Conservation (phyloP, 2,888 invertebrate genomes). For the Leucophenga montana region DNA sequence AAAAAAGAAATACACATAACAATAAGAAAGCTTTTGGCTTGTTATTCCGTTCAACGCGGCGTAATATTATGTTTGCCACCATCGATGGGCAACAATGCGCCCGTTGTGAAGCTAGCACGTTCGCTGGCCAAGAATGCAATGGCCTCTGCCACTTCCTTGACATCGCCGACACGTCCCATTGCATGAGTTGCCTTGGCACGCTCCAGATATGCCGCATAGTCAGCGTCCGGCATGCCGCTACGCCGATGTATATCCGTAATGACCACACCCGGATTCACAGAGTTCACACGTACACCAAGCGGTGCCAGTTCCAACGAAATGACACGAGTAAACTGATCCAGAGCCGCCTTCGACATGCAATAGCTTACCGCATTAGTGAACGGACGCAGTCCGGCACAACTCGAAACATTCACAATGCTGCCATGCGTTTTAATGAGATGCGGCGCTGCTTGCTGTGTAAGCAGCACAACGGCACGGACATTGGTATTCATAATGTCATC, state of each 20-base stretch:
- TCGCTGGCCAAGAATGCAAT: slow-evolving; percentile 92
- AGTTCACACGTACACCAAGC: slow-evolving; percentile 88
- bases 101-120: slow-evolving; percentile 81
- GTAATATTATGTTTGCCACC: slow-evolving; percentile 77
- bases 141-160: slow-evolving; percentile 87
- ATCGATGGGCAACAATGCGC: slow-evolving; percentile 81
- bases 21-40: too few species aligned
- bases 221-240: slow-evolving; percentile 81
- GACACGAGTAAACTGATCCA: slow-evolving; percentile 94
- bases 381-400: slow-evolving; percentile 89
- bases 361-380: slow-evolving; percentile 92
- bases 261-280: slow-evolving; percentile 93
- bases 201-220: slow-evolving; percentile 85
- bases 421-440: slow-evolving; percentile 85
- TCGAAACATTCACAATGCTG: slow-evolving; percentile 93
- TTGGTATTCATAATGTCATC: slow-evolving; percentile 90
- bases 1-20: too few species aligned
- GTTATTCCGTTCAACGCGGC: slow-evolving; percentile 75
- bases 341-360: slow-evolving; percentile 91
- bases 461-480: slow-evolving; percentile 82
- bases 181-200: slow-evolving; percentile 89
- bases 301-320: slow-evolving; percentile 86
- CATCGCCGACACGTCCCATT: slow-evolving; percentile 85
- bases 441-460: slow-evolving; percentile 88
- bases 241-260: slow-evolving; percentile 88